Percentiles rank a stretch among this genome's conserved stretches.
Conservation (phyloP, 2,888 invertebrate species). For the Aleiodes testaceus region DNA sequence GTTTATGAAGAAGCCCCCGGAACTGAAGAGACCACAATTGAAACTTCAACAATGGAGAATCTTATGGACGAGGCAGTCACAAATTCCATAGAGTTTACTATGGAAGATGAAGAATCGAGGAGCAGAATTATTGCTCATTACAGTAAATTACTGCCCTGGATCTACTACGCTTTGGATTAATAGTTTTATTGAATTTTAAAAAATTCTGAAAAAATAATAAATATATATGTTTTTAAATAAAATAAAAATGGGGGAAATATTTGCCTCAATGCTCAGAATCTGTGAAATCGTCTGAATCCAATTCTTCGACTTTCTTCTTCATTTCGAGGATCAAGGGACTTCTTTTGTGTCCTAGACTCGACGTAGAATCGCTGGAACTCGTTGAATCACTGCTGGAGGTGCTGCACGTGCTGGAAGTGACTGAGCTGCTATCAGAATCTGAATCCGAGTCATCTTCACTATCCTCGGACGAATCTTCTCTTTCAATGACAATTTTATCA, state of each 20-base stretch:
- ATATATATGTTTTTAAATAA: slow-evolving; percentile 39
- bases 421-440: slow-evolving; percentile 52
- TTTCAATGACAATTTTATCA: slow-evolving; percentile 70
- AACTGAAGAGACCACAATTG: slow-evolving; percentile 2
- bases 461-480: slow-evolving; percentile 47
- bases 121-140: slow-evolving; percentile 65
- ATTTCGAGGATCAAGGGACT: not conserved
- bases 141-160: slow-evolving; percentile 65
- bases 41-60: not conserved
- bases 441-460: slow-evolving; percentile 55
- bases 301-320: not conserved
- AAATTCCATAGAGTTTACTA: slow-evolving; percentile 41
- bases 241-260: too few species aligned
- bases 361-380: not conserved
- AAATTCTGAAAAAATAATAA: slow-evolving; percentile 7
- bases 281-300: slow-evolving; percentile 4
- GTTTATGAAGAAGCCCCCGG: slow-evolving; percentile 19
- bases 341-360: not conserved
- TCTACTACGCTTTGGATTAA: slow-evolving; percentile 61
- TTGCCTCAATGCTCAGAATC: slow-evolving; percentile 55
- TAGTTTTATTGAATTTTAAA: slow-evolving; percentile 37
- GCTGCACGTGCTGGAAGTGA: slow-evolving; percentile 38
- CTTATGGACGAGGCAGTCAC: not conserved
- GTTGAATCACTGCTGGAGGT: slow-evolving; percentile 45
- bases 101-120: slow-evolving; percentile 54